phyloP scores from a whole-genome alignment of 1,140 invertebrate genomes.

The Ceratina japonica region DNA sequence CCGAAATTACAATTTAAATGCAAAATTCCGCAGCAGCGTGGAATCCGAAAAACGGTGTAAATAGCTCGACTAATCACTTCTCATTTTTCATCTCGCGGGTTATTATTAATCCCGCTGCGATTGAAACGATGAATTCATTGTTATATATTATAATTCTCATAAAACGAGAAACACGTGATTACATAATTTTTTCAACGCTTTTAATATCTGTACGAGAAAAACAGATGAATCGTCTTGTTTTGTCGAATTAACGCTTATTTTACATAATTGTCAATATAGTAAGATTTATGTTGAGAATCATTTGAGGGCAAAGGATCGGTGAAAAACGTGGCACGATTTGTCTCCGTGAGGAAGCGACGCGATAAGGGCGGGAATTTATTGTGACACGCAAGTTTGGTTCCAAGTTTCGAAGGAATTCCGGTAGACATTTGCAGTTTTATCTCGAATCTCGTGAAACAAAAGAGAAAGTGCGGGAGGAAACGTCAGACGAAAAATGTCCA shows the following conservation, averaged over 20 bases:
- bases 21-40: neutral
- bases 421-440: conserved; percentile 1
- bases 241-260: too few relatives aligned
- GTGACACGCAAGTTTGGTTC: conserved; percentile 1
- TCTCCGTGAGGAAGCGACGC: neutral
- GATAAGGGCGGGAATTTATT: conserved; percentile 6
- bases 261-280: neutral
- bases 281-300: neutral
- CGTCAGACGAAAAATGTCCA: neutral
- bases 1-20: neutral
- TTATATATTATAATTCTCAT: too few relatives aligned
- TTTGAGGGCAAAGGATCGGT: too few relatives aligned
- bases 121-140: too few relatives aligned
- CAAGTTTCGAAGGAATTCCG: conserved; percentile 15
- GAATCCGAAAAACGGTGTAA: neutral
- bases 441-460: neutral
- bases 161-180: too few relatives aligned
- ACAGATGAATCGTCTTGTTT: neutral
- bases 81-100: too few relatives aligned
- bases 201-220: too few relatives aligned
- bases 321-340: neutral
- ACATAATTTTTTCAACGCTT: too few relatives aligned
- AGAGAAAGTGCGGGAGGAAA: conserved; percentile 9
- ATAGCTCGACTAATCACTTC: neutral
- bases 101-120: neutral